Evolutionary conservation across 2,113 vertebrate genomes (phyloP), one percentile per base, ranked within the genome.

Genomic region (Cranoglanis bouderius): DNA sequence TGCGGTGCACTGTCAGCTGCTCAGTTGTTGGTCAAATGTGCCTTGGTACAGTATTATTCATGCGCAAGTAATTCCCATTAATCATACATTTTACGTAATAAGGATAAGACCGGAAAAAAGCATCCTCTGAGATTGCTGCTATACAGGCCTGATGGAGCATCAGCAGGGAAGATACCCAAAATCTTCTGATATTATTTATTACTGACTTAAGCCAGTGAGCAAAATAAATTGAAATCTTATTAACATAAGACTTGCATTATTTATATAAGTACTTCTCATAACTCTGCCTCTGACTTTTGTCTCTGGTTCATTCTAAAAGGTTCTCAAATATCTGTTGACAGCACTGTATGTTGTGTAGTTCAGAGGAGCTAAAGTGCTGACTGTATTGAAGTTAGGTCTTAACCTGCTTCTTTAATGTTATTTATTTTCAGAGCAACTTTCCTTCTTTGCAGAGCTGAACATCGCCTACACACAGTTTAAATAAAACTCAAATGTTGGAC

Each of bases 371-470:
- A 29, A 83, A 83, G 81, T 61, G 81, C 35, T 61, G 81, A 83
- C 21, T 26, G 55, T 59, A 61, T 83, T 83, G 81, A 43, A 83
- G 81, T 43, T 29, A 18, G 55, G 81, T 61, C 38, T 83, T 61
- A 83, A 83, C 81, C 38, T 43, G 21, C 55, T 40, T 9, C 57
- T 83, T 83, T 43, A 26, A 26, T 38, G 81, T 59, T 82, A 5
- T 51, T 85, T 65, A 72, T 85, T 85, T 85, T 85, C 65, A 24
- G 63, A 53, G n/a, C 70, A 87, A 12, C 29, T 80, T 65, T 78
- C n/a, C 16, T 65, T 80, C 40, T 87, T 65, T 53, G 57, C 59
- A 38, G 67, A 81, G 61, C 38, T 78, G 35, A 29, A 78, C 26
- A 61, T 43, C n/a, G 40, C 53, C 53, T 46, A 55, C 24, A 83